A percentile compares a stretch with the other conserved stretches of the same genome.
phyloP scores from a whole-genome alignment of 2,888 invertebrate species.

The Ametastegia equiseti region DNA sequence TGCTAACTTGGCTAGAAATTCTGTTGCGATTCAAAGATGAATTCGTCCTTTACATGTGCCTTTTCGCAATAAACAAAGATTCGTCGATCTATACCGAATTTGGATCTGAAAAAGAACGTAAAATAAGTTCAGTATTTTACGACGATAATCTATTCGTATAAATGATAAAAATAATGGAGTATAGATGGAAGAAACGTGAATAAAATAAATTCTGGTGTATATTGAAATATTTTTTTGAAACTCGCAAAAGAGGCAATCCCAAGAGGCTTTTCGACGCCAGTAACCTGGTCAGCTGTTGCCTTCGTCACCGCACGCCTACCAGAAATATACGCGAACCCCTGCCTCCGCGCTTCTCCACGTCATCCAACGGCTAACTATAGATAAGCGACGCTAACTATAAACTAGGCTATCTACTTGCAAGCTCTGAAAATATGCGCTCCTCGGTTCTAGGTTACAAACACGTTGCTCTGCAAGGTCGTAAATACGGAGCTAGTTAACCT shows the following conservation, averaged over 20 bases:
- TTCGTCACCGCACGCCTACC: constrained; percentile 40
- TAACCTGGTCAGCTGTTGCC: constrained; percentile 46
- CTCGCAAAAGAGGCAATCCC: background rate
- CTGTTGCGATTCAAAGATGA: background rate
- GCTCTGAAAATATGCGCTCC: constrained; percentile 4
- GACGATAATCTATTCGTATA: too few species aligned
- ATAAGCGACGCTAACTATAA: constrained; percentile 22
- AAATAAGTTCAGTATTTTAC: too few species aligned
- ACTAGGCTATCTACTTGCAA: constrained; percentile 29
- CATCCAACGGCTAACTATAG: constrained; percentile 34
- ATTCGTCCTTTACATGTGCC: background rate
- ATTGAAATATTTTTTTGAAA: background rate
- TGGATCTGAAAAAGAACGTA: too few species aligned
- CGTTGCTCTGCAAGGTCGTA: constrained; percentile 10
- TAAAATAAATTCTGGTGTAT: background rate
- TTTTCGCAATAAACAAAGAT: background rate
- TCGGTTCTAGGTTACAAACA: constrained; percentile 28
- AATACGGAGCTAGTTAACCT: constrained; percentile 24
- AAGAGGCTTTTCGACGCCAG: background rate
- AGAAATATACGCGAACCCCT: constrained; percentile 24
- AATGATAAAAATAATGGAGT: too few species aligned
- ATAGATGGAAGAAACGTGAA: background rate
- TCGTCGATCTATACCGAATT: too few species aligned
- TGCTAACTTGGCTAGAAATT: background rate
- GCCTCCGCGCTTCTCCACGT: constrained; percentile 4